Evolutionary conservation across 2,888 invertebrate species (phyloP).

Genomic region (Allacma fusca): DNA sequence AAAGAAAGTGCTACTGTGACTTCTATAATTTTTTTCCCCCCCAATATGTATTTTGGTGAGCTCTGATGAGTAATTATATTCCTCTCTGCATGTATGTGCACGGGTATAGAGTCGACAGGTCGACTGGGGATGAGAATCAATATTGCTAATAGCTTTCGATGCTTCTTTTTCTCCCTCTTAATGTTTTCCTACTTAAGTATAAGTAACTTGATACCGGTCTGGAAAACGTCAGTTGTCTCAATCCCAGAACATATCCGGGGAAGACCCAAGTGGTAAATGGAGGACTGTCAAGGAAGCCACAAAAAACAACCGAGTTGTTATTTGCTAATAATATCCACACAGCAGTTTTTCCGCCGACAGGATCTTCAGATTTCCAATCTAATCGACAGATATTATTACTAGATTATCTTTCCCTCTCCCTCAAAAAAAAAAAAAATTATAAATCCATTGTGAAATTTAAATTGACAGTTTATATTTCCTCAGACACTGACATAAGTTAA

Average conservation of each 20-base stretch:
- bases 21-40: background rate
- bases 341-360: too few species aligned
- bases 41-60: background rate
- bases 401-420: too few species aligned
- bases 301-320: background rate
- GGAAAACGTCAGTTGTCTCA: slow-evolving; percentile 38
- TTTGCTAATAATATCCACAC: background rate
- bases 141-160: slow-evolving; percentile 37
- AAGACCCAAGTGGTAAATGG: background rate
- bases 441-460: too few species aligned
- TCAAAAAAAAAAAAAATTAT: too few species aligned
- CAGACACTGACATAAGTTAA: too few species aligned
- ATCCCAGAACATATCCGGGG: background rate
- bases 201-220: slow-evolving; percentile 40
- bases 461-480: too few species aligned
- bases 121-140: slow-evolving; percentile 34
- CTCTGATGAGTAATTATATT: slow-evolving; percentile 3
- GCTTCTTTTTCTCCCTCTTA: slow-evolving; percentile 17
- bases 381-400: too few species aligned
- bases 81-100: background rate
- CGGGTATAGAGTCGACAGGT: background rate
- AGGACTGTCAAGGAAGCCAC: slow-evolving; percentile 11
- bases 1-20: slow-evolving; percentile 11
- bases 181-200: slow-evolving; percentile 39
- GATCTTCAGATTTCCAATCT: too few species aligned